Evolutionary conservation across 2,113 vertebrate genomes (phyloP), one percentile per base, ranked within the genome.

Genomic region (Cynocephalus volans): DNA sequence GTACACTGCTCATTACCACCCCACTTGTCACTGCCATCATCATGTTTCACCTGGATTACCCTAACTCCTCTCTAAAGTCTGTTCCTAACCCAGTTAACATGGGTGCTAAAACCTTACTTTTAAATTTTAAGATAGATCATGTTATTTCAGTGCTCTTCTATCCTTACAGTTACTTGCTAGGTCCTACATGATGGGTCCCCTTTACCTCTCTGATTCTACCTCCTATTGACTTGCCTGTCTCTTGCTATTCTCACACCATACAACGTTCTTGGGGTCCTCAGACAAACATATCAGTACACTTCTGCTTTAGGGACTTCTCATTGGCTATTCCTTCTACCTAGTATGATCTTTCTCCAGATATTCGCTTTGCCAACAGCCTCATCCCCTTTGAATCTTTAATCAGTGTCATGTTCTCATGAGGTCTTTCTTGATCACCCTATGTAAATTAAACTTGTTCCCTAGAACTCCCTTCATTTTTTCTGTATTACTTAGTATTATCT

Each of bases 251-350:
- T 54, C 31, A 70, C 21, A 6, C n/a, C 36, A 15, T 24, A 23
- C 48, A 64, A 21, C 58, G 9, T 80, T 28, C 24, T 56, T 65
- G 11, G 48, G 21, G 54, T 88, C 31, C 48, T 76, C 33, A 67
- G 23, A 85, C 31, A 56, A 69, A 58, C 56, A 50, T 3, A 10
- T 88, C 5, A 0, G 18, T 72, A 24, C 72, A 26, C 58, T 81
- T 50, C 67, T 94, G 23, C 60, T 88, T 83, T 58, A 64, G 60
- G 31, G 14, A 33, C 21, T 96, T 94, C 33, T 85, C 65, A n/a
- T 88, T 85, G 48, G 64, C 81, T 65, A 0, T 82, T 91, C 24
- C n/a, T 93, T 93, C n/a, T 84, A 31, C 19, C 62, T 90, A 79
- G 19, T 88, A 45, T 91, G 50, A 31, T 81, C 79, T 91, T 95